A percentile compares a stretch with the other conserved stretches of the same genome.
Conservation (phyloP, 1,140 invertebrate species). For the Sipha flava region DNA sequence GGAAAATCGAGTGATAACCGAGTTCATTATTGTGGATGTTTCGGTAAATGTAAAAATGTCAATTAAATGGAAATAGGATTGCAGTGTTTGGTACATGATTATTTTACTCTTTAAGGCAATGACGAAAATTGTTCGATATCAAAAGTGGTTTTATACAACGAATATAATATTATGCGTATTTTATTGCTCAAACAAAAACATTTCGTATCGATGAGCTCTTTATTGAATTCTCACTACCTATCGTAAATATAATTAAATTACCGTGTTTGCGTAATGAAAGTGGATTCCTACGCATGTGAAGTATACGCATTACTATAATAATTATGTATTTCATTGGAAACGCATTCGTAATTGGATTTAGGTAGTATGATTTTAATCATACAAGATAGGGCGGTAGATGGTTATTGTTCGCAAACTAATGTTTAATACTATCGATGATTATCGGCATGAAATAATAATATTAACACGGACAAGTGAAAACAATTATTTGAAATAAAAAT, state of each 20-base stretch:
- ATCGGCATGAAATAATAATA: background rate
- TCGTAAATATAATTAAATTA: slow-evolving; percentile 1
- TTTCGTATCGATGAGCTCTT: slow-evolving; percentile 1
- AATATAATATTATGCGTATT: background rate
- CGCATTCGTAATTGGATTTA: background rate
- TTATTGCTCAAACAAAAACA: background rate
- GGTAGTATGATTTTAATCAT: background rate
- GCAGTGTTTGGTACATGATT: background rate
- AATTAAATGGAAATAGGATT: background rate
- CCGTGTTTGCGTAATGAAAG: background rate
- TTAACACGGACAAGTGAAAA: background rate
- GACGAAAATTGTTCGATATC: background rate
- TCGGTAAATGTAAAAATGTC: background rate
- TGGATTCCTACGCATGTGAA: background rate
- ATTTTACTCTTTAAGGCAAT: background rate
- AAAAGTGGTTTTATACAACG: background rate
- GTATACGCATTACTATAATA: background rate
- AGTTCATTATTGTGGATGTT: background rate
- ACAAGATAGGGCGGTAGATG: background rate
- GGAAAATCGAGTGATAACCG: background rate
- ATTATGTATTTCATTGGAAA: background rate
- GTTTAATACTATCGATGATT: background rate
- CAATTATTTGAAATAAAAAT: background rate
- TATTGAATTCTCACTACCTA: background rate
- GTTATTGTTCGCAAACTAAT: background rate